Percentiles rank a stretch among this genome's conserved stretches.
Conservation (phyloP, 2,797 vertebrate species). For the Spheniscus humboldti region DNA sequence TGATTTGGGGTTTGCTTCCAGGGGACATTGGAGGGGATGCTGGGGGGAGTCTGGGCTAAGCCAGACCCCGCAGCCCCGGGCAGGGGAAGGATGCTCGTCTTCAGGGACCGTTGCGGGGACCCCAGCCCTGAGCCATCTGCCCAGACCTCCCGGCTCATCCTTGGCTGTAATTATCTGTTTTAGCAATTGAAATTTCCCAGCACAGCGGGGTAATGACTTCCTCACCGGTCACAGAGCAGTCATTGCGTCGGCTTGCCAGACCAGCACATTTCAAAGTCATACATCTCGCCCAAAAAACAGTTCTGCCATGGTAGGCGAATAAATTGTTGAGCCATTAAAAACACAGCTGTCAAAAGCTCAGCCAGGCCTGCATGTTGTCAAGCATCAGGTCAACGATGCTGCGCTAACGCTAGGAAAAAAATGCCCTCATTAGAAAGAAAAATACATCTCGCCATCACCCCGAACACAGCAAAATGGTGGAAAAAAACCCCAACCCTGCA, state of each 20-base stretch:
- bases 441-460: not conserved
- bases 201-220: fast-evolving
- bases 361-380: not conserved
- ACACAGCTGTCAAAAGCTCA: not conserved
- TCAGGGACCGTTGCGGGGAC: not conserved
- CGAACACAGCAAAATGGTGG: not conserved
- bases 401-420: not conserved
- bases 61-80: fast-evolving
- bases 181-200: not conserved
- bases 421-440: not conserved
- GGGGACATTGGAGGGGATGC: not conserved
- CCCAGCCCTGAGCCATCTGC: not conserved
- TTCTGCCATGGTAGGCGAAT: not conserved
- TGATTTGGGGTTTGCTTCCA: not conserved
- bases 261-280: not conserved
- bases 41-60: not conserved
- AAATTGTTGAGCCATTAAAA: not conserved
- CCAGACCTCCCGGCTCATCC: not conserved
- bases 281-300: not conserved
- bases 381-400: not conserved
- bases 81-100: not conserved
- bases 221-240: not conserved
- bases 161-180: not conserved
- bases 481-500: not conserved
- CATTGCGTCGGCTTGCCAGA: not conserved